Conservation (phyloP, 2,888 invertebrate species). For the Helobdella robusta region DNA sequence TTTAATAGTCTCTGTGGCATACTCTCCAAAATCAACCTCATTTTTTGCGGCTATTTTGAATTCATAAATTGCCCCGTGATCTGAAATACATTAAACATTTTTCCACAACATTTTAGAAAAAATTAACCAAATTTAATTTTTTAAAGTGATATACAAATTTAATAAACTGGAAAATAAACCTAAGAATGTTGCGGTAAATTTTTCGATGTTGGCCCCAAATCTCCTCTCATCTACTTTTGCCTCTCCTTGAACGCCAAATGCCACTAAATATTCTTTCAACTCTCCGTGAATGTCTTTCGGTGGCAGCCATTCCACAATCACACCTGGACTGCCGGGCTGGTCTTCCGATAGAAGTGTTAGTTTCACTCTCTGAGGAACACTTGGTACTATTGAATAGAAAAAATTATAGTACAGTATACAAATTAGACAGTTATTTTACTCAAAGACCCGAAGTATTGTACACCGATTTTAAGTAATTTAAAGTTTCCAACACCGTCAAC, state of each 20-base stretch:
- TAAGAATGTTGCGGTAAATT: constrained; percentile 31
- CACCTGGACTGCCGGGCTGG: constrained; percentile 61
- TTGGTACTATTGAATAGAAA: constrained; percentile 45
- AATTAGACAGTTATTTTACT: no score
- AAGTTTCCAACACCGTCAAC: constrained; percentile 8
- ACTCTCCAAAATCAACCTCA: constrained; percentile 85
- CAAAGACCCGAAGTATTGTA: no score
- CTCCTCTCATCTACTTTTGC: constrained; percentile 32
- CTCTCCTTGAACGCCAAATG: constrained; percentile 78
- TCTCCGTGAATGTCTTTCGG: constrained; percentile 82
- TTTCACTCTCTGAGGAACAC: constrained; percentile 49
- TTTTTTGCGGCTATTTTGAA: constrained; percentile 92
- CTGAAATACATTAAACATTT: no score
- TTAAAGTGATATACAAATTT: background rate
- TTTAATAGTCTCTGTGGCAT: constrained; percentile 76
- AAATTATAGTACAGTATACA: no score
- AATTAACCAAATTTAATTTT: constrained; percentile 1
- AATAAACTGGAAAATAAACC: constrained; percentile 27
- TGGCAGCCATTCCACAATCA: constrained; percentile 82
- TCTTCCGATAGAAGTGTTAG: constrained; percentile 71
- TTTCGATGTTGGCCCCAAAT: constrained; percentile 30
- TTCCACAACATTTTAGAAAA: no score
- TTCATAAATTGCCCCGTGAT: constrained; percentile 64
- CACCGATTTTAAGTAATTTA: background rate
- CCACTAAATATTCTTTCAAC: constrained; percentile 72